Evolutionary conservation across 1,140 invertebrate genomes (phyloP).

Genomic region (Agrilus planipennis): DNA sequence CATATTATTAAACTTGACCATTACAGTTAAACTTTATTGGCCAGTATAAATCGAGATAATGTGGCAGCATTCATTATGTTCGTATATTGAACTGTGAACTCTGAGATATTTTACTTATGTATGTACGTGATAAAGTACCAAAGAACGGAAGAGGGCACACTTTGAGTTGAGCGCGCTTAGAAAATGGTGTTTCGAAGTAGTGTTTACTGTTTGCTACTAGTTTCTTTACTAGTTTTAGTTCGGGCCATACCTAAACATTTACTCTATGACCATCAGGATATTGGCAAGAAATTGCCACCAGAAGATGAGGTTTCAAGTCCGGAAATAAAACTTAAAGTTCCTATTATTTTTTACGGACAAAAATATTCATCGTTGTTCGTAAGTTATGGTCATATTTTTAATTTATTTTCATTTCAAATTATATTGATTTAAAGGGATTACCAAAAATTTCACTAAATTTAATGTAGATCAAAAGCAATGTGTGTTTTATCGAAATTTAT

Average conservation of each 20-base stretch:
- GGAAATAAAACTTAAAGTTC: constrained; percentile 36
- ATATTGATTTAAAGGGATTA: neutral
- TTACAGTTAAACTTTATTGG: too few species aligned
- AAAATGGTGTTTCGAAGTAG: constrained; percentile 3
- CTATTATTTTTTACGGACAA: constrained; percentile 27
- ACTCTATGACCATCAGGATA: constrained; percentile 20
- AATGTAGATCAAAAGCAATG: too few species aligned
- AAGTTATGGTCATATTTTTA: constrained; percentile 20
- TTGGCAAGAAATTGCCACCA: constrained; percentile 25
- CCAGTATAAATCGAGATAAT: too few species aligned
- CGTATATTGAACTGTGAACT: constrained; percentile 12
- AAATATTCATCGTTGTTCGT: constrained; percentile 28
- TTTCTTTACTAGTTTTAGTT: constrained; percentile 10
- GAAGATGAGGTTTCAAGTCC: constrained; percentile 37
- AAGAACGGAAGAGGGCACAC: constrained; percentile 7
- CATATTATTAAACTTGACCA: too few species aligned
- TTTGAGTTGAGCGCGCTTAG: constrained; percentile 7
- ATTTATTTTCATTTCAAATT: constrained; percentile 6
- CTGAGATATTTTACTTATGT: neutral
- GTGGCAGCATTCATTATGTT: constrained; percentile 11
- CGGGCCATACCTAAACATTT: constrained; percentile 13
- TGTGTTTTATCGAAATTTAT: too few species aligned
- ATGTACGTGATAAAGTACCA: constrained; percentile 2
- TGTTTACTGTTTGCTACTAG: constrained; percentile 13
- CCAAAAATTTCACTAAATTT: constrained; percentile 1